These are phyloP conservation scores for Discoglossus pictus DNA, from an alignment of 2,797 vertebrate genomes.

Conservation along the genomic window DNA sequence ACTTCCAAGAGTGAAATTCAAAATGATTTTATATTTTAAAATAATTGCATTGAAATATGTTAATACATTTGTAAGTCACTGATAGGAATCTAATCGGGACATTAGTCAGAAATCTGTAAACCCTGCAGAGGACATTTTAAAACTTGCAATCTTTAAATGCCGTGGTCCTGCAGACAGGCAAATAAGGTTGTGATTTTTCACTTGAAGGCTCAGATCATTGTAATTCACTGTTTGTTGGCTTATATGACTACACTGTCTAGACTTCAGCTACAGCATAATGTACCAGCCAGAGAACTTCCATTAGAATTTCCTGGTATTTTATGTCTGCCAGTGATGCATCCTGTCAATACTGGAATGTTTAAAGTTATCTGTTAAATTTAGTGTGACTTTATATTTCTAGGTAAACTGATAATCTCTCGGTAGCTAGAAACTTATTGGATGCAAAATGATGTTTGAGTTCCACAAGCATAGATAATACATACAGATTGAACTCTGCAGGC, in stretches of 20 bases:
- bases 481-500: constrained; percentile 10
- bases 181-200: constrained; percentile 55
- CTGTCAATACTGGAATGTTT: constrained; percentile 54
- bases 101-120: constrained; percentile 57
- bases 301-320: constrained; percentile 45
- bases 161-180: constrained; percentile 50
- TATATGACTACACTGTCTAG: constrained; percentile 54
- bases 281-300: constrained; percentile 55
- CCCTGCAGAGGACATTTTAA: constrained; percentile 55
- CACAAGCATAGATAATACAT: constrained; percentile 1
- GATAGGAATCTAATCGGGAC: constrained; percentile 43
- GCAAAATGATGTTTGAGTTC: not conserved
- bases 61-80: constrained; percentile 60
- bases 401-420: not conserved
- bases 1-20: constrained; percentile 5
- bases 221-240: constrained; percentile 54
- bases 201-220: constrained; percentile 53
- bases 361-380: constrained; percentile 56
- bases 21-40: not conserved
- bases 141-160: constrained; percentile 51
- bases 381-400: constrained; percentile 39
- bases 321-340: constrained; percentile 54
- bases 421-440: not conserved
- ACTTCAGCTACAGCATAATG: constrained; percentile 50
- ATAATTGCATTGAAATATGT: constrained; percentile 17